A percentile compares a stretch with the other conserved stretches of the same genome.
These are phyloP conservation scores for Artibeus jamaicensis DNA, from an alignment of 2,797 vertebrate species.

Conservation along the genomic window DNA sequence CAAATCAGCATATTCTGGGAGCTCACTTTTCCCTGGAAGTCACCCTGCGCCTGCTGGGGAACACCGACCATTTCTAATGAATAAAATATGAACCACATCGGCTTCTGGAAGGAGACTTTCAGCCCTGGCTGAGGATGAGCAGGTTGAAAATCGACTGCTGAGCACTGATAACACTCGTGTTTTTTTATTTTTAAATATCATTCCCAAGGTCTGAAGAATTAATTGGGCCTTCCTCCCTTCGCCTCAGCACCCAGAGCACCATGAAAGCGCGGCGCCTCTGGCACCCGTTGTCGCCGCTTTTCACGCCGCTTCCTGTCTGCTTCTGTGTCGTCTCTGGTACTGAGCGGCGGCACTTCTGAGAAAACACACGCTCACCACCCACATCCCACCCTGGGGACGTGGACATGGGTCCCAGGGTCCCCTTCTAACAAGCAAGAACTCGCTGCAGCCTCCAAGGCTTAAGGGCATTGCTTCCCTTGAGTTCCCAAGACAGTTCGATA, in stretches of 20 bases:
- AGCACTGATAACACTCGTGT: neutral
- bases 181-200: neutral
- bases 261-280: accelerated
- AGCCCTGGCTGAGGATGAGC: too few relatives aligned
- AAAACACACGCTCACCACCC: neutral
- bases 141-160: neutral
- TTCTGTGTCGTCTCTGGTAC: neutral
- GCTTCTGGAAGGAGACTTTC: too few relatives aligned
- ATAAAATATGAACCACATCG: neutral
- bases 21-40: neutral
- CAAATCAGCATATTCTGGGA: neutral
- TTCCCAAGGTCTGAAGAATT: neutral
- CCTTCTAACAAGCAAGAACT: neutral
- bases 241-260: neutral
- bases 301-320: neutral
- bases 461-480: neutral
- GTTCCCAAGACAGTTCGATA: neutral
- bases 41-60: neutral
- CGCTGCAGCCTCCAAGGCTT: neutral
- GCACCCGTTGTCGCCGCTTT: neutral
- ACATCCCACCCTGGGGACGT: neutral
- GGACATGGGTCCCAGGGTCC: neutral
- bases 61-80: neutral
- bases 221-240: neutral
- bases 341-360: neutral